A percentile compares a stretch with the other conserved stretches of the same genome.
These are phyloP conservation scores for Enteromius viviparus DNA, from an alignment of 2,797 vertebrate species.

Conservation along the genomic window DNA sequence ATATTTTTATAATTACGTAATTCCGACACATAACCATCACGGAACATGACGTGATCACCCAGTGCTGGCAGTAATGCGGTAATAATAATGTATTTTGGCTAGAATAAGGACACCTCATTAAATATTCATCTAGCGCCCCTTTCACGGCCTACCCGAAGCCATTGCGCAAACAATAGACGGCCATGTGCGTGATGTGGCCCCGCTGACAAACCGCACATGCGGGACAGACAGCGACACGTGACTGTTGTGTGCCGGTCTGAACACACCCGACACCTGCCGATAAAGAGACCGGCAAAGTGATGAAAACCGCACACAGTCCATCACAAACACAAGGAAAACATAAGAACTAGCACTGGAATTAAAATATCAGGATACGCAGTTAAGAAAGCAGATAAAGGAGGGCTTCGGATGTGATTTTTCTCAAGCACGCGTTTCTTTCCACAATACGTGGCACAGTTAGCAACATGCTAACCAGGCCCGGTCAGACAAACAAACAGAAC, in stretches of 20 bases:
- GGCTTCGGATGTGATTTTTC: not conserved
- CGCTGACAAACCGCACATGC: not conserved
- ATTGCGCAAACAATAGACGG: not conserved
- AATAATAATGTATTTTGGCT: no score
- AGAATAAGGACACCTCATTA: rapidly evolving
- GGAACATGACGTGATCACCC: no score
- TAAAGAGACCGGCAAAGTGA: conserved; percentile 8
- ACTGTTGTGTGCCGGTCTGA: not conserved
- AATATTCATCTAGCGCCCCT: no score
- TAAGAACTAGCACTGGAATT: rapidly evolving
- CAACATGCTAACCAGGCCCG: conserved; percentile 19
- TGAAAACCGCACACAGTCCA: not conserved
- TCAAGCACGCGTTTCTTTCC: not conserved
- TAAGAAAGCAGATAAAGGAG: rapidly evolving
- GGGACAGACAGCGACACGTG: not conserved
- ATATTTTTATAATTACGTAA: not conserved
- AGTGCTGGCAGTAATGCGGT: no score
- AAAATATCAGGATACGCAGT: rapidly evolving
- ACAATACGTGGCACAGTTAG: conserved; percentile 37
- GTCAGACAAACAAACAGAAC: not conserved
- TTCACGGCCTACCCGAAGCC: not conserved
- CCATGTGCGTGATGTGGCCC: not conserved
- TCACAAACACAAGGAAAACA: not conserved
- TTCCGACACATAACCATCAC: not conserved
- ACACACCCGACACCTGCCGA: conserved; percentile 3